Conservation (phyloP, 2,113 vertebrate species). For the Cynopterus brachyotis region DNA sequence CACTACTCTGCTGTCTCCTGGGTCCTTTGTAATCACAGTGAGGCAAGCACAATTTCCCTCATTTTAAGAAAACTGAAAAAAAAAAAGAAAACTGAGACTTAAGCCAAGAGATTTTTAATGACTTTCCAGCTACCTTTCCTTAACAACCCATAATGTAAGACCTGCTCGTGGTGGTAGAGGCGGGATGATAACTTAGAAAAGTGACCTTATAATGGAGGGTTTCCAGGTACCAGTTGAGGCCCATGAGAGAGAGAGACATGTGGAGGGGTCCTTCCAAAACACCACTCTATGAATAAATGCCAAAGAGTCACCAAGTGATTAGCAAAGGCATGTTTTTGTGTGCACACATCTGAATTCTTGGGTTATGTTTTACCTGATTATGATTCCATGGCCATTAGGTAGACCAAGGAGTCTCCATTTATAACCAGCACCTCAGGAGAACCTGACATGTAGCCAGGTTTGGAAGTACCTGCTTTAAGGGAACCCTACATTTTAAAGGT, state of each 20-base stretch:
- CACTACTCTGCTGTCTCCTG: not conserved
- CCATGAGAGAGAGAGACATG: not conserved
- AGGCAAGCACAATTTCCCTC: not conserved
- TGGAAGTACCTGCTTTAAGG: not conserved
- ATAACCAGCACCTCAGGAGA: not conserved
- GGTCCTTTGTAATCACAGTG: slow-evolving; percentile 1
- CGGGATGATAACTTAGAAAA: not conserved
- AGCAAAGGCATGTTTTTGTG: not conserved
- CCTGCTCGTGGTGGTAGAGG: not conserved
- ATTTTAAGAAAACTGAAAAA: slow-evolving; percentile 39
- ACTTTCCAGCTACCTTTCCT: not conserved
- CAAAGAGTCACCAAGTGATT: not conserved
- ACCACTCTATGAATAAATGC: not conserved
- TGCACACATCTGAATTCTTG: not conserved
- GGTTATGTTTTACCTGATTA: not conserved
- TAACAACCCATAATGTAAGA: not conserved
- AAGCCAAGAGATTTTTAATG: not conserved
- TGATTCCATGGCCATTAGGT: not conserved
- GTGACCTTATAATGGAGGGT: not conserved
- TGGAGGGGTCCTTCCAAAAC: not conserved
- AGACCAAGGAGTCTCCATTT: not conserved
- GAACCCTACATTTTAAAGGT: not conserved
- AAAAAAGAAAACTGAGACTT: slow-evolving; percentile 2
- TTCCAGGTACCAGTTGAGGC: not conserved
- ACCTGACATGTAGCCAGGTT: not conserved